A percentile compares a stretch with the other conserved stretches of the same genome.
phyloP scores from a whole-genome alignment of 2,797 vertebrate genomes.

The Borostomias antarcticus region DNA sequence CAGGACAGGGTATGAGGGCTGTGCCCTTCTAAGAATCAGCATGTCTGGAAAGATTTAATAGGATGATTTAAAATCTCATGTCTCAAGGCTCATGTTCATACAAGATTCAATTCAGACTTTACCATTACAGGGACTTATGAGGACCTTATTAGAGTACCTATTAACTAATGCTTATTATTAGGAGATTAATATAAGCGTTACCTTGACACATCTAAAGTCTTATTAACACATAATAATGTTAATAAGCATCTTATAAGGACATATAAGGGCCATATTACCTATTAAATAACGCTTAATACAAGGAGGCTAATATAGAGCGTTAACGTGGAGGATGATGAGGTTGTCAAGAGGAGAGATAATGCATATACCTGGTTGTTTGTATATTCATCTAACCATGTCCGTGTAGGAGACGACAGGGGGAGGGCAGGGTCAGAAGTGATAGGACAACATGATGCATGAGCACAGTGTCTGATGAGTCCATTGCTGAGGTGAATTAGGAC shows the following conservation, averaged over 20 bases:
- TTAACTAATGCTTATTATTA: too few relatives aligned
- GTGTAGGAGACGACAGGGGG: background rate
- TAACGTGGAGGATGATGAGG: background rate
- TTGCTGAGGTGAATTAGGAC: conserved; percentile 36
- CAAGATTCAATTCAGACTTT: background rate
- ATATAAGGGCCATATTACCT: too few relatives aligned
- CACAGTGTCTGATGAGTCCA: conserved; percentile 23
- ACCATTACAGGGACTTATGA: background rate
- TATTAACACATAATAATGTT: too few relatives aligned
- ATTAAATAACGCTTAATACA: too few relatives aligned
- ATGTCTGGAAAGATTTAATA: conserved; percentile 25
- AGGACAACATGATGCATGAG: conserved; percentile 38
- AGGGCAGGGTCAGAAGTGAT: background rate
- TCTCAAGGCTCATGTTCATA: background rate
- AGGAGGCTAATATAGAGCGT: too few relatives aligned
- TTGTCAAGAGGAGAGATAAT: background rate
- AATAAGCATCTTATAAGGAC: too few relatives aligned
- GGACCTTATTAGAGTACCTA: too few relatives aligned
- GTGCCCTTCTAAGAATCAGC: conserved; percentile 19
- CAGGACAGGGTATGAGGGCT: background rate
- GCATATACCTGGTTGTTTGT: background rate
- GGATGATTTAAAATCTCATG: background rate
- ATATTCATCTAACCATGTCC: background rate
- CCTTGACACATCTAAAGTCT: too few relatives aligned
- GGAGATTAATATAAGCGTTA: too few relatives aligned